Evolutionary conservation across 2,888 invertebrate genomes (phyloP).

Genomic region (Aphidoletes aphidimyza): DNA sequence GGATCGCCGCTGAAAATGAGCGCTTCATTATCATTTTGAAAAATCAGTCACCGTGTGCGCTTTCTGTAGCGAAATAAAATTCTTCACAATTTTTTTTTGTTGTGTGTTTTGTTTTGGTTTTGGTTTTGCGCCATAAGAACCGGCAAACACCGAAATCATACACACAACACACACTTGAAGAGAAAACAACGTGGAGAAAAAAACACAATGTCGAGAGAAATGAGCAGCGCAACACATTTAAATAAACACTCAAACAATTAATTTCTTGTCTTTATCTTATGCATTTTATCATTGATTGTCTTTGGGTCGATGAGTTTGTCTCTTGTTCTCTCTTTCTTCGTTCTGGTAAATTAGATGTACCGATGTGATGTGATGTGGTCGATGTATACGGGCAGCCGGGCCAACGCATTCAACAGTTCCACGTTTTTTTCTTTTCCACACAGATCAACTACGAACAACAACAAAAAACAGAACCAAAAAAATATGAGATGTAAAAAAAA

Average conservation of each 20-base stretch:
- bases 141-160: no score
- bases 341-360: no score
- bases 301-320: no score
- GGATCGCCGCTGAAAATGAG: constrained; percentile 37
- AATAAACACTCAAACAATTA: neutral
- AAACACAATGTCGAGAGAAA: no score
- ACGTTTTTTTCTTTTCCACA: neutral
- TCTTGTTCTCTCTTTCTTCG: no score
- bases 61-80: neutral
- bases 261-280: neutral
- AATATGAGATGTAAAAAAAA: neutral
- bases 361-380: neutral
- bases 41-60: neutral
- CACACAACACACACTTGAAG: no score
- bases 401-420: no score
- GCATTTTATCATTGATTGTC: no score
- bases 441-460: neutral
- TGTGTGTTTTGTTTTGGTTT: no score
- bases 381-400: neutral
- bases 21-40: constrained; percentile 18
- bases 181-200: no score
- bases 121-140: no score
- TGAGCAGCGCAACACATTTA: no score
- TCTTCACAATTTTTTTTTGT: neutral
- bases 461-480: neutral